These are phyloP conservation scores for Sesamia inferens DNA, from an alignment of 2,888 invertebrate genomes.

Conservation along the genomic window DNA sequence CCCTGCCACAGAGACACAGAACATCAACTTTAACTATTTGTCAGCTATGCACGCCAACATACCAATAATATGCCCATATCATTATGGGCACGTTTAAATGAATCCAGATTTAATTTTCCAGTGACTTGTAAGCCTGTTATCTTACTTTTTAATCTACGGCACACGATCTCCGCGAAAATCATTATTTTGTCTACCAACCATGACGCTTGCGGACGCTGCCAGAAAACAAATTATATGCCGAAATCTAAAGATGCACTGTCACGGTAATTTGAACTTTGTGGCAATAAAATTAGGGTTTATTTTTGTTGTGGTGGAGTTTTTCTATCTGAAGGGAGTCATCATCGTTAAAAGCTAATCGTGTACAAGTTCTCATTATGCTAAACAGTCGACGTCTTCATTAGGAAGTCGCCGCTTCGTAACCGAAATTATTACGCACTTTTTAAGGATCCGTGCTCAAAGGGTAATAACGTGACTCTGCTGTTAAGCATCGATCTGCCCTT, in stretches of 20 bases:
- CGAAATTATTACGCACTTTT: conserved; percentile 60
- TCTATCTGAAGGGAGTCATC: conserved; percentile 77
- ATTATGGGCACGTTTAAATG: neutral
- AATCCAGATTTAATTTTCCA: conserved; percentile 18
- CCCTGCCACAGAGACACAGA: too few relatives aligned
- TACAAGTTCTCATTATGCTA: conserved; percentile 86
- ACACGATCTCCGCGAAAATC: conserved; percentile 74
- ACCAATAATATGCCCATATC: too few relatives aligned
- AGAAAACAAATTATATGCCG: conserved; percentile 83
- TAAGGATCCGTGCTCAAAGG: conserved; percentile 31
- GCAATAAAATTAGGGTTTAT: conserved; percentile 44
- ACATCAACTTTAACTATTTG: too few relatives aligned
- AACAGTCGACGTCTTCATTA: conserved; percentile 78
- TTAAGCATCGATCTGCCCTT: conserved; percentile 7
- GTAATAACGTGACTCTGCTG: neutral
- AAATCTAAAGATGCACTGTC: conserved; percentile 60
- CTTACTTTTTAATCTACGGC: conserved; percentile 75
- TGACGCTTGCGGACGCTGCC: conserved; percentile 77
- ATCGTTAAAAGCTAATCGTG: conserved; percentile 87
- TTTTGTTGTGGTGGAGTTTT: conserved; percentile 50
- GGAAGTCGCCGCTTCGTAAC: conserved; percentile 70
- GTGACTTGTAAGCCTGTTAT: conserved; percentile 25
- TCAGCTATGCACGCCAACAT: too few relatives aligned
- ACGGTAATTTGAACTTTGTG: conserved; percentile 57
- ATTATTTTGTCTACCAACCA: conserved; percentile 83